Base-by-base conservation (phyloP, 2,888 invertebrate species). In the Cloeon dipterum region DNA sequence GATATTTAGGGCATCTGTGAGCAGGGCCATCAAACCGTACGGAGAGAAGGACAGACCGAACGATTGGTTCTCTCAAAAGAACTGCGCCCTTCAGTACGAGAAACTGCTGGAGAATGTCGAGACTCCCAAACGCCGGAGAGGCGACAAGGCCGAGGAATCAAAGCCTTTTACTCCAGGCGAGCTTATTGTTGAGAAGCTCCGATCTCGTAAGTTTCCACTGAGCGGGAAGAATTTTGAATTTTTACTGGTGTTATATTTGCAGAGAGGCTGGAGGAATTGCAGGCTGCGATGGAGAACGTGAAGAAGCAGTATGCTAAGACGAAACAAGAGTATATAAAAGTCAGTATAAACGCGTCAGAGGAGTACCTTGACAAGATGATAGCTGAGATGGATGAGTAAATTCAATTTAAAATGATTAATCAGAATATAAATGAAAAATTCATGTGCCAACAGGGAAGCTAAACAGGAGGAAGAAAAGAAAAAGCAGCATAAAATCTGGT, bases 31-130 rank as follows among this genome's bases (percentile, higher is more conserved):
- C 8, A 78, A 78, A 59, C 69, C 77, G 11, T 73, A 77, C 45
- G 72, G 72, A 11, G 82, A 83, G 46, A 62, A 74, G 32, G 73
- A 72, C 46, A 61, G 82, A 40, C 81, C 76, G 1, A 58, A 65
- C 0, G 89, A 81, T 50, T 89, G 82, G 86, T 89, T 86, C 52
- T 85, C 85, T 0, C 85, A 83, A 51, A 81, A 78, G 55, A 75
- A 75, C 45, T 91, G 91, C 58, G 88, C 88, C 0, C 70, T 81
- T 0, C 91, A 91, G 50, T 93, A 89, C 56, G 75, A 77, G 11
- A 70, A 70, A 16, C 54, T 88, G 5, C 54, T 88, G 14, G 83
- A 82, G 49, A 74, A 76, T 54, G 74, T 77, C 10, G 86, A 81
- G 52, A 77, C 73, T 23, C 83, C 85, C 0, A 88, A 79, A 59